Base-by-base conservation (phyloP, 1,140 invertebrate genomes). In the Coelopa frigida region DNA sequence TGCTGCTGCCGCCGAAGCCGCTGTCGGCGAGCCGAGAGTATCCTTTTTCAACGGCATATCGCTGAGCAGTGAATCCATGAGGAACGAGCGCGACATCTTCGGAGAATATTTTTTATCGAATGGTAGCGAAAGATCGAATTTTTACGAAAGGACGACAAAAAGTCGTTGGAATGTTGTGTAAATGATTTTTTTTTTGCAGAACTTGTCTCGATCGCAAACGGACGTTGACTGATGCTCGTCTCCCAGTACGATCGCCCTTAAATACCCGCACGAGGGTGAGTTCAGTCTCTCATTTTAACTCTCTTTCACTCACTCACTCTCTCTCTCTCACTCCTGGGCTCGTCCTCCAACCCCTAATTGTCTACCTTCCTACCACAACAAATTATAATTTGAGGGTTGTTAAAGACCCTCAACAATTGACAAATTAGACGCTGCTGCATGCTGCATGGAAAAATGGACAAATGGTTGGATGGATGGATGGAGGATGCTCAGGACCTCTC, bases 61-160 rank as follows among this genome's bases (percentile, higher is more conserved):
- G 51, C 73, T 76, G 45, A 87, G 83, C 23, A 87, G 61, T 12
- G 83, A 83, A 56, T 86, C 84, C 57, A 87, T 82, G 35, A 84
- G 62, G 57, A 87, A 87, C 42, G 82, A 85, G 45, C 82, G 77
- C 44, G 83, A 85, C 83, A 85, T 86, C 44, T 72, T 44, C 8
- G 21, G 12, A 14, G 21, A 6, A 21, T 36, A 22, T 21, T 29
- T 37, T 5, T 7, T 27, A 26, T 8, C n/a, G n/a, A n/a, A n/a
- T n/a, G n/a, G n/a, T n/a, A n/a, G n/a, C n/a, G n/a, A n/a, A n/a
- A n/a, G n/a, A n/a, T n/a, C n/a, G n/a, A n/a, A n/a, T n/a, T n/a
- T n/a, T n/a, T n/a, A n/a, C n/a, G n/a, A n/a, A n/a, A n/a, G n/a
- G n/a, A n/a, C n/a, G n/a, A n/a, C n/a, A n/a, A n/a, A n/a, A n/a